These are phyloP conservation scores for Antitype chi DNA, from an alignment of 2,888 invertebrate genomes.

Conservation along the genomic window DNA sequence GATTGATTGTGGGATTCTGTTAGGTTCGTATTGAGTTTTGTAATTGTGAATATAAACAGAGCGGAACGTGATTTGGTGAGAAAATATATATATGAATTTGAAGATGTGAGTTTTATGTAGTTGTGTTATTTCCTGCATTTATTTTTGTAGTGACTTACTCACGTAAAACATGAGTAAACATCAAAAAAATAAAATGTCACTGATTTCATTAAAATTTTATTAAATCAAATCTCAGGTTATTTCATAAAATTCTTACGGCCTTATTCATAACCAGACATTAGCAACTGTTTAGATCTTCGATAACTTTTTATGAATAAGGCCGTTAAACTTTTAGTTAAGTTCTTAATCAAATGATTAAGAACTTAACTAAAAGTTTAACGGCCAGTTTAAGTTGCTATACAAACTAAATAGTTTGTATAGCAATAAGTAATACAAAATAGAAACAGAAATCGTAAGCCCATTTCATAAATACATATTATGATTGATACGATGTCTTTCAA, in stretches of 20 bases:
- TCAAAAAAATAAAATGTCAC: not conserved
- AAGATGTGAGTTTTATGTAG: not conserved
- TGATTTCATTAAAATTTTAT: not conserved
- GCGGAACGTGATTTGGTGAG: constrained; percentile 18
- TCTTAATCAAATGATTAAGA: too few relatives aligned
- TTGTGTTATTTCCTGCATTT: not conserved
- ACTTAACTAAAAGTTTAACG: too few relatives aligned
- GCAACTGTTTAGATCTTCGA: too few relatives aligned
- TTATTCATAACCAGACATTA: too few relatives aligned
- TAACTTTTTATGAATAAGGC: too few relatives aligned
- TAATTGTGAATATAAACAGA: constrained; percentile 58
- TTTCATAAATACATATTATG: not conserved
- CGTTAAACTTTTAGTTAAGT: too few relatives aligned
- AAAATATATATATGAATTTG: not conserved
- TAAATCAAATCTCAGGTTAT: not conserved
- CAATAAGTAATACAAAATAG: not conserved
- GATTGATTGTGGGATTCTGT: constrained; percentile 68
- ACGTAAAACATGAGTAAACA: too few relatives aligned
- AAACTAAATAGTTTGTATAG: too few relatives aligned
- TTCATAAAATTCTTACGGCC: too few relatives aligned
- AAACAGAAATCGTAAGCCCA: not conserved
- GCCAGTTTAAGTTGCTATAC: too few relatives aligned
- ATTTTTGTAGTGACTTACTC: not conserved
- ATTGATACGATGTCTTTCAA: not conserved
- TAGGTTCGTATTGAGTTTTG: constrained; percentile 37